Conservation (phyloP, 2,113 vertebrate genomes). For the Stigmatopora argus region DNA sequence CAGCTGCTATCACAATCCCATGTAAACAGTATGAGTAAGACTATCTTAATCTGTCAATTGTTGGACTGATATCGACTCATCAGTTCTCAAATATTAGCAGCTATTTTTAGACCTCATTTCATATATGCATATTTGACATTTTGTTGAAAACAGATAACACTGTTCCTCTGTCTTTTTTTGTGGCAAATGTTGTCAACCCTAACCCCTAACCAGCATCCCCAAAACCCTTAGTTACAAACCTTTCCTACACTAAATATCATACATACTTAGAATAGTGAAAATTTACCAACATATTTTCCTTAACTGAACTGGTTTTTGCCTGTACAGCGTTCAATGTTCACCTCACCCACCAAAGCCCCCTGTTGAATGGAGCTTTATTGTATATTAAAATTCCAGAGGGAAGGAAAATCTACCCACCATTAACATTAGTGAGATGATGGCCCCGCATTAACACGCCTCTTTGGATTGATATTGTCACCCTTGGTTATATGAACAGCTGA, state of each 20-base stretch:
- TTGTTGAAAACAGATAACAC: constrained; percentile 4
- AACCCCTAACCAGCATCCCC: neutral
- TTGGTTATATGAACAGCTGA: constrained; percentile 40
- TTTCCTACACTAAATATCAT: too few species aligned
- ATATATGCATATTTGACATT: constrained; percentile 48
- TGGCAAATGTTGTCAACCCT: neutral
- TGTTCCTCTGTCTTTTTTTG: neutral
- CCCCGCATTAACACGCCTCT: constrained; percentile 30
- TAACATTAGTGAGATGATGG: constrained; percentile 16
- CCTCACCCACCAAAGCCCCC: neutral
- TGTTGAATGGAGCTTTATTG: neutral
- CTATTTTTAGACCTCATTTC: constrained; percentile 47
- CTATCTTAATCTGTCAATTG: constrained; percentile 51
- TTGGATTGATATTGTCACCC: constrained; percentile 49
- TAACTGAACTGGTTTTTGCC: too few species aligned
- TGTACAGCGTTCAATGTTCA: neutral
- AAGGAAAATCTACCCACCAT: neutral
- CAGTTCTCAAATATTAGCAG: constrained; percentile 38
- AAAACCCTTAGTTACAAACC: neutral
- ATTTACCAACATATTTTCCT: neutral
- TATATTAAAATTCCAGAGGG: neutral
- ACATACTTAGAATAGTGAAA: neutral
- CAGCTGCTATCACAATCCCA: constrained; percentile 35
- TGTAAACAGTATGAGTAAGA: constrained; percentile 10
- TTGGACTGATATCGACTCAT: constrained; percentile 53